Base-by-base conservation (phyloP, 2,113 vertebrate species). In the Bubo bubo region DNA sequence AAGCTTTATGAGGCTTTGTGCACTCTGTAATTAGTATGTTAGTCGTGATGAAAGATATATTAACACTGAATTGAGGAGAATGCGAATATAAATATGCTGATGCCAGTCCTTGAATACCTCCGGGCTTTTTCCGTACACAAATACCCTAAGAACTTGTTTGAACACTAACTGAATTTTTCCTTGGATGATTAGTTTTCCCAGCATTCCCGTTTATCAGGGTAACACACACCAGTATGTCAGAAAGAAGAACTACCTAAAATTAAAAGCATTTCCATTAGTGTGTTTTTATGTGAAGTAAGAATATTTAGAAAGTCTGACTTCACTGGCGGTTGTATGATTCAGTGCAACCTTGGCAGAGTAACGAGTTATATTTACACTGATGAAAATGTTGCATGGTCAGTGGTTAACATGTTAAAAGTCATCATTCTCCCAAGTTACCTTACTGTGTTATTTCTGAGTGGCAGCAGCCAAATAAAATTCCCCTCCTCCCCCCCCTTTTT, bases 251-350 rank as follows among this genome's bases (percentile, higher is more conserved):
- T 68, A 49, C 22, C 76, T 95, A 68, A 84, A 96, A 92, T 93
- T 93, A 81, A 95, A 85, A 93, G 53, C 45, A 82, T 28, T 89
- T 85, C 85, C 70, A 89, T 94, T 93, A 86, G 83, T 32, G 9
- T 85, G 76, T 81, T 95, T 96, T 92, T 85, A 60, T 58, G 41
- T 84, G 84, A 95, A 95, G 91, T 60, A 87, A 66, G 86, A 82
- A n/a, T 95, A 93, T 95, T 97, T 97, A 96, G 80, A 95, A 94
- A 93, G 80, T 75, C 86, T 97, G 94, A 95, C 94, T 95, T 96
- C 94, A 95, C 76, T 95, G 80, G 86, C 1, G 45, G 92, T 92
- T 96, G 68, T 92, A 77, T 96, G 95, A 93, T 97, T 96, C 94
- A 97, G 80, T 82, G 70, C 73, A 96, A 32, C 86, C 83, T 82